phyloP scores from a whole-genome alignment of 2,888 invertebrate species.

The Lamproptera curius region DNA sequence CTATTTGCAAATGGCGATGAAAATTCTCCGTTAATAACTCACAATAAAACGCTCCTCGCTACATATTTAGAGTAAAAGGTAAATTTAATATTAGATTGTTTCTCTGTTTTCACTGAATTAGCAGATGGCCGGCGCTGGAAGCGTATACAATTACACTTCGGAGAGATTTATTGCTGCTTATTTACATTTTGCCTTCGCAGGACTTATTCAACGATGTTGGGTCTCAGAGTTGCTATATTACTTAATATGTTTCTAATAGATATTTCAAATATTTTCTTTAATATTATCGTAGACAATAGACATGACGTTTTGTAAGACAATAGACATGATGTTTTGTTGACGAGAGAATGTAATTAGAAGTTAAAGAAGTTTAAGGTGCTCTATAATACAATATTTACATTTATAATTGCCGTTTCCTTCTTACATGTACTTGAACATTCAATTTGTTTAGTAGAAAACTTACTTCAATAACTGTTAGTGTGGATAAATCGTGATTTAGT shows the following conservation, averaged over 20 bases:
- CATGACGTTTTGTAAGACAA: background rate
- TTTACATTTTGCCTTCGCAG: constrained; percentile 35
- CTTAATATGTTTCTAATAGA: background rate
- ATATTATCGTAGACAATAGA: no score
- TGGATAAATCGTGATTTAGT: no score
- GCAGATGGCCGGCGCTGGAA: constrained; percentile 46
- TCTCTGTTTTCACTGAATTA: constrained; percentile 49
- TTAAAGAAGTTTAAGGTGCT: background rate
- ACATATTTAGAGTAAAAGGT: constrained; percentile 27
- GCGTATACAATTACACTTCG: constrained; percentile 36
- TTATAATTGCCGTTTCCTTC: no score
- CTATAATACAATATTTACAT: no score
- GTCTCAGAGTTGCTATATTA: background rate
- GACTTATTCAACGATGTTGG: background rate
- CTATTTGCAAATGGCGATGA: constrained; percentile 12
- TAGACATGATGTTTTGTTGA: background rate
- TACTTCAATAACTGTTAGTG: no score
- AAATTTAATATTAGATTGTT: constrained; percentile 35
- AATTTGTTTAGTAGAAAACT: no score
- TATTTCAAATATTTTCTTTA: no score
- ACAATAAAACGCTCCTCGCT: constrained; percentile 3
- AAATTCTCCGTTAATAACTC: constrained; percentile 6
- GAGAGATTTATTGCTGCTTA: constrained; percentile 50
- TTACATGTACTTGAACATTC: no score
- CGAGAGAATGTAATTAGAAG: background rate